Conservation (phyloP, 1,140 invertebrate species). For the Palaemon carinicauda region DNA sequence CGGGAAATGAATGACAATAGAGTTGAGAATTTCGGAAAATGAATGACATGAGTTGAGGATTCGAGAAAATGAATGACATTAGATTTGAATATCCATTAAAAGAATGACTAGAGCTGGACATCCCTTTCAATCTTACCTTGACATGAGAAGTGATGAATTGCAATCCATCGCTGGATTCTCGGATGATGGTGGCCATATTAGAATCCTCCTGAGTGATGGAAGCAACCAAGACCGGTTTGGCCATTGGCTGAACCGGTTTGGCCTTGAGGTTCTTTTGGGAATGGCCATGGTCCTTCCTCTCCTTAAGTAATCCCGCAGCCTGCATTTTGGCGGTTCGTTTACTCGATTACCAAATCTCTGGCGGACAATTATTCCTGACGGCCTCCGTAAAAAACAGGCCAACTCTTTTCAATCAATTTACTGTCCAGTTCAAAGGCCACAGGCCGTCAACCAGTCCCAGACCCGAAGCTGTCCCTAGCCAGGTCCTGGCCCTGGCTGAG, state of each 20-base stretch:
- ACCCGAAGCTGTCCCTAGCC: neutral
- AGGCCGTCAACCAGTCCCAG: neutral
- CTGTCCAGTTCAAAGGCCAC: neutral
- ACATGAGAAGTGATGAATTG: conserved; percentile 53
- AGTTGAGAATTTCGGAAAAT: no score
- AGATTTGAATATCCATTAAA: neutral
- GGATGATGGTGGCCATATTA: conserved; percentile 51
- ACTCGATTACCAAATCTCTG: neutral
- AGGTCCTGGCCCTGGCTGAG: conserved; percentile 17
- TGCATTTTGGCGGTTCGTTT: conserved; percentile 43
- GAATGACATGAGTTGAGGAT: no score
- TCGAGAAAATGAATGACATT: neutral
- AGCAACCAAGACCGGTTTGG: conserved; percentile 56
- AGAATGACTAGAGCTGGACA: neutral
- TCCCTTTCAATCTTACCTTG: conserved; percentile 27
- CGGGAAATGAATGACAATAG: no score
- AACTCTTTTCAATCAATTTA: neutral
- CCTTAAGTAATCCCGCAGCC: conserved; percentile 56
- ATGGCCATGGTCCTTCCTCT: conserved; percentile 16
- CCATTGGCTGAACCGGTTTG: conserved; percentile 54
- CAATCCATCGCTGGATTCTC: conserved; percentile 41
- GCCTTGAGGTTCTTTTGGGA: neutral
- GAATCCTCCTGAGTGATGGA: conserved; percentile 57
- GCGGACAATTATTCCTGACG: no score
- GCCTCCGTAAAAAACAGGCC: neutral